phyloP scores from a whole-genome alignment of 2,888 invertebrate genomes.

The Phyto melanocephala region DNA sequence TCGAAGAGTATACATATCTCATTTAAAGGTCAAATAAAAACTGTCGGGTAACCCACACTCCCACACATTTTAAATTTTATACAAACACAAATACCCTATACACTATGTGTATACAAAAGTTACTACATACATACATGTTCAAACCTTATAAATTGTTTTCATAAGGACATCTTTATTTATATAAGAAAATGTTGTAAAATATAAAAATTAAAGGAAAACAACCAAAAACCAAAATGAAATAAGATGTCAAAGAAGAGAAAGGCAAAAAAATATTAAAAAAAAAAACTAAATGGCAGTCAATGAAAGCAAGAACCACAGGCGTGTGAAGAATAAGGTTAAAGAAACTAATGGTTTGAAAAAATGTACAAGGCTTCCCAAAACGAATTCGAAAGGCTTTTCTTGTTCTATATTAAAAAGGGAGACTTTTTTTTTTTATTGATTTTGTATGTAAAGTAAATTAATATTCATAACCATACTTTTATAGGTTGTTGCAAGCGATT shows the following conservation, averaged over 20 bases:
- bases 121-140: neutral
- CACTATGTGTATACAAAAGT: neutral
- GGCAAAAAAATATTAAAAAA: neutral
- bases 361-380: neutral
- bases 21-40: no score
- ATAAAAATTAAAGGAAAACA: neutral
- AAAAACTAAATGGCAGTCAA: slow-evolving; percentile 16
- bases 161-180: slow-evolving; percentile 41
- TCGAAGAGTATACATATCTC: neutral
- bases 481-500: no score
- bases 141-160: slow-evolving; percentile 2
- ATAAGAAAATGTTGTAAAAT: slow-evolving; percentile 10
- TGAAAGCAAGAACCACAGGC: slow-evolving; percentile 21
- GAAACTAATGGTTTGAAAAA: neutral
- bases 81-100: neutral
- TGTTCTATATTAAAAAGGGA: no score
- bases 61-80: slow-evolving; percentile 6
- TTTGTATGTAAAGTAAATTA: no score
- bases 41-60: no score
- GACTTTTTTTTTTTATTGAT: no score
- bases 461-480: no score
- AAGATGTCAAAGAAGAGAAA: slow-evolving; percentile 1
- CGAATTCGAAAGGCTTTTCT: neutral
- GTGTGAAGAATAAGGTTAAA: slow-evolving; percentile 3
- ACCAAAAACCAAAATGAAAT: neutral